Base-by-base conservation (phyloP, 2,113 vertebrate species). In the Proterorhinus semilunaris region DNA sequence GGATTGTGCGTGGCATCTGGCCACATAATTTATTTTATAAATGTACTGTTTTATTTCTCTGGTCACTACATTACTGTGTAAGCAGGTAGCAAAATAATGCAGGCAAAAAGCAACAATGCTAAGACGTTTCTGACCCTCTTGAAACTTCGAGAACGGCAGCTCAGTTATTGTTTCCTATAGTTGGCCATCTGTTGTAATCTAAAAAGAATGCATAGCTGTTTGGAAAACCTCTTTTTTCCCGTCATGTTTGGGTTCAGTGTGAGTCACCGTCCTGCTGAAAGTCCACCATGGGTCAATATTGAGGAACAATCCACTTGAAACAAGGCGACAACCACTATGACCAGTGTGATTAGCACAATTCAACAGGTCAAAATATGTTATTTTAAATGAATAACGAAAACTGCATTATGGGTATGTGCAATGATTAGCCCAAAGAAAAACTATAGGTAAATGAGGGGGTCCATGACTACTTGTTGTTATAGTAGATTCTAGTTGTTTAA, bases 391-490 rank as follows among this genome's bases (percentile, higher is more conserved):
- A 17, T 42, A 7, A n/a, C 15, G 10, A n/a, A 43, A 61, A n/a
- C 15, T 12, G 7, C 15, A 44, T 7, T 61, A 13, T 65, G 68
- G 44, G 36, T 52, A 16, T 42, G 17, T 66, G 45, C 27, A 58
- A 58, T 58, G 27, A 42, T 36, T n/a, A 42, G 17, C 27, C 15
- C 10, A 54, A 53, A 55, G 2, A 51, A 66, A 6, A 6, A 21
- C 21, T 91, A 88, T 90, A 88, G 89, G 86, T 36, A 36, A 36
- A 36, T 36, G 83, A 86, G 75, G 79, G 66, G n/a, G 66, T 69
- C 68, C 78, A 80, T 77, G 74, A 36, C 44, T 0, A 66, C 48
- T 65, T 66, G 70, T 83, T 85, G 62, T 69, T 78, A 70, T 47
- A 17, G 17, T 61, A 61, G 66, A 61, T 59, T 27, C 5, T 61